Evolutionary conservation across 2,888 invertebrate species (phyloP).

Genomic region (Limnephilus rhombicus): DNA sequence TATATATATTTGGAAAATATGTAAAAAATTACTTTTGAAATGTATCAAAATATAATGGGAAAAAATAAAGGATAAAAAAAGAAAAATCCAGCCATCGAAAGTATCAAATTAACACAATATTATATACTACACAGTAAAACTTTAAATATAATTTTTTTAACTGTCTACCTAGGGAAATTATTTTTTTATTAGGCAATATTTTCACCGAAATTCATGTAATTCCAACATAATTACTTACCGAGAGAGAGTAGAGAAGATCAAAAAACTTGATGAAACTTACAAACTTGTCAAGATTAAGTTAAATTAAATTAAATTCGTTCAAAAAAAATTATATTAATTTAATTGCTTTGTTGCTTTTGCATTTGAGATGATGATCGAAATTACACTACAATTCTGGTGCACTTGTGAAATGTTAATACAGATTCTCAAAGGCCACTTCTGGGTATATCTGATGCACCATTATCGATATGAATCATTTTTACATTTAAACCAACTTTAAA

Average conservation of each 20-base stretch:
- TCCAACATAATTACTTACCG: neutral
- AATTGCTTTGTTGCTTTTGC: neutral
- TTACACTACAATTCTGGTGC: slow-evolving; percentile 3
- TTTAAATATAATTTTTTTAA: too few relatives aligned
- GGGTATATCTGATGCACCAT: slow-evolving; percentile 8
- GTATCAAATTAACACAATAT: neutral
- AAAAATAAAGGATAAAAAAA: too few relatives aligned
- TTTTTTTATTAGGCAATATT: too few relatives aligned
- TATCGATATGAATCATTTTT: slow-evolving; percentile 4
- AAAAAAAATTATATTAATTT: neutral
- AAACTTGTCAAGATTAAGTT: neutral
- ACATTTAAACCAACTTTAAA: slow-evolving; percentile 17
- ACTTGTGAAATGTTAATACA: neutral
- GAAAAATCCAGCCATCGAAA: neutral
- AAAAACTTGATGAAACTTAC: neutral
- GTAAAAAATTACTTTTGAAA: too few relatives aligned
- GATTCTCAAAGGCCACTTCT: slow-evolving; percentile 7
- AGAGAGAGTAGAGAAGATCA: neutral
- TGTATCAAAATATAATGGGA: too few relatives aligned
- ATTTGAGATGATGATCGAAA: neutral
- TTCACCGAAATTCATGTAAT: neutral
- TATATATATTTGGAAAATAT: too few relatives aligned
- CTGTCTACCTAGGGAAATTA: too few relatives aligned
- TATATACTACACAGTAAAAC: too few relatives aligned
- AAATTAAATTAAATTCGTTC: neutral